Evolutionary conservation across 2,113 vertebrate species (phyloP).

Genomic region (Chlorodrepanis virens): DNA sequence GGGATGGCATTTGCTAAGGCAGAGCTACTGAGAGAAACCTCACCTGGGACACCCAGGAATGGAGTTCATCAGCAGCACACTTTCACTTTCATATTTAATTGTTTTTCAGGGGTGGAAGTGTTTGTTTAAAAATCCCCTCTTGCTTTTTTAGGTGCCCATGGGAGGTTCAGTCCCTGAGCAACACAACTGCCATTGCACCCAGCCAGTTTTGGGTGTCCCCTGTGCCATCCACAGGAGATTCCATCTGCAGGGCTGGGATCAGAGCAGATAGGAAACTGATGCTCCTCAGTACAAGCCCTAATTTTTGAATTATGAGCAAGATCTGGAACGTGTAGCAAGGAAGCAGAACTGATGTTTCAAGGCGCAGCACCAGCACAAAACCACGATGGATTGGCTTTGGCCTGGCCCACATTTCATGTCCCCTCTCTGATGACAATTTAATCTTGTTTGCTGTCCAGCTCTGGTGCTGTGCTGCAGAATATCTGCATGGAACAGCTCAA

Average conservation of each 20-base stretch:
- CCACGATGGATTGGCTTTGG: background rate
- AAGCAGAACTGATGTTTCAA: background rate
- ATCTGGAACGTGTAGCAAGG: background rate
- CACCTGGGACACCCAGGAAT: rapidly evolving
- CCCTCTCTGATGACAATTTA: background rate
- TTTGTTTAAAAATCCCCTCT: background rate
- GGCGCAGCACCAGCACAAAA: background rate
- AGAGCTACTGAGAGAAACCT: background rate
- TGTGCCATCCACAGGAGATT: background rate
- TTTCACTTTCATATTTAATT: background rate
- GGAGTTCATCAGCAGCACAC: background rate
- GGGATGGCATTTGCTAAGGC: background rate
- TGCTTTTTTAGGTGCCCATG: background rate
- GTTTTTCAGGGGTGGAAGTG: background rate
- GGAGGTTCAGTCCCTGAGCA: background rate
- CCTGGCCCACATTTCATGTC: background rate
- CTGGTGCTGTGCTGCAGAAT: background rate
- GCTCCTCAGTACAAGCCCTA: background rate
- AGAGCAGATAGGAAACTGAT: background rate
- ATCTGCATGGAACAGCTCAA: background rate
- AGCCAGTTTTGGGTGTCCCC: background rate
- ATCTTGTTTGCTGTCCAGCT: background rate
- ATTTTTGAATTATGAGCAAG: background rate
- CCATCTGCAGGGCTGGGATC: background rate
- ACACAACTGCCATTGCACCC: background rate